Conservation (phyloP, 2,113 vertebrate genomes). For the Oenanthe oenanthe region DNA sequence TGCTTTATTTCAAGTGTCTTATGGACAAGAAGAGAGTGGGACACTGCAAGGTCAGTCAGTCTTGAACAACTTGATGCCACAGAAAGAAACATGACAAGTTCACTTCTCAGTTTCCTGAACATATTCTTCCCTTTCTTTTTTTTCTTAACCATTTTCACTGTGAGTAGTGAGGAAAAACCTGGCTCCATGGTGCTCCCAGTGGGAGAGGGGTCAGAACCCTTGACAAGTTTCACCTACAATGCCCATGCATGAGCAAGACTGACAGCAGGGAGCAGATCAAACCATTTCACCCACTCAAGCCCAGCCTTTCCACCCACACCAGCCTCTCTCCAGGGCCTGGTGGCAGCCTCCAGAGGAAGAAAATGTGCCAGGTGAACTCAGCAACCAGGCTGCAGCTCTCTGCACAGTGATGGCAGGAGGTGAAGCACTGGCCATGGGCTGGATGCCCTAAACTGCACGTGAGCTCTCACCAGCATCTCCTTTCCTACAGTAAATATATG, state of each 20-base stretch:
- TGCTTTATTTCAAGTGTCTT: neutral
- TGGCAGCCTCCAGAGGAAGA: neutral
- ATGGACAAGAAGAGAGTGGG: neutral
- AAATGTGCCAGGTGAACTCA: neutral
- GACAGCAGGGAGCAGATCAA: neutral
- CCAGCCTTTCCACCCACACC: neutral
- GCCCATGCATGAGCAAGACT: accelerated
- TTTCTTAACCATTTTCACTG: neutral
- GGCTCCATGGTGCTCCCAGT: accelerated
- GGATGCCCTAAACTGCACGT: accelerated
- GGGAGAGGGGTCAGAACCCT: neutral
- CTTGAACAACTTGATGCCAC: neutral
- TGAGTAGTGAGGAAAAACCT: neutral
- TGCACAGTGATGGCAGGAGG: neutral
- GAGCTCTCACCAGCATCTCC: neutral
- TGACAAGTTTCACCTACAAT: neutral
- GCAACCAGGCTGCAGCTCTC: neutral
- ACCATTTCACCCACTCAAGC: accelerated
- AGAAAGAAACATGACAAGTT: neutral
- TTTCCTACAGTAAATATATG: neutral
- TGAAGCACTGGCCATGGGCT: neutral
- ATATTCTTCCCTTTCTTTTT: neutral
- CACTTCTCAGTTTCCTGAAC: neutral
- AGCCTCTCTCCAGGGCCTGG: neutral
- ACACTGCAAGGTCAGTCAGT: neutral